Percentiles rank a stretch among this genome's conserved stretches.
phyloP scores from a whole-genome alignment of 2,888 invertebrate species.

The Dicyrtoma fusca region DNA sequence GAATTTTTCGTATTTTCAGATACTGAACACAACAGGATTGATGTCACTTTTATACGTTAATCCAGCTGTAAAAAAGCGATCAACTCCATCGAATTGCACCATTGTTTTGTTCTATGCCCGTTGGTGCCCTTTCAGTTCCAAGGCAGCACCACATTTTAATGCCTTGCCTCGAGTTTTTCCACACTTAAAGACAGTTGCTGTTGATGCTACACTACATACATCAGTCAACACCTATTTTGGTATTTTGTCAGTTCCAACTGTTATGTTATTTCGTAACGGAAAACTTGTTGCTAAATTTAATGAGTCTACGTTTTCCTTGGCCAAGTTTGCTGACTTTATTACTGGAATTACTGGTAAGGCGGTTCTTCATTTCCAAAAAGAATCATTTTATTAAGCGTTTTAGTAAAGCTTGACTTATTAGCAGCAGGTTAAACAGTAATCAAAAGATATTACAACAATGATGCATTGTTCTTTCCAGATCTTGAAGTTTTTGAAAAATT shows the following conservation, averaged over 20 bases:
- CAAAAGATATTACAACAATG: neutral
- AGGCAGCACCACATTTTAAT: slow-evolving; percentile 88
- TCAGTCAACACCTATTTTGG: slow-evolving; percentile 84
- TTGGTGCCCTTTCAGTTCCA: slow-evolving; percentile 87
- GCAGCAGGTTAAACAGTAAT: neutral
- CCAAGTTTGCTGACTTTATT: slow-evolving; percentile 77
- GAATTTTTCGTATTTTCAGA: too few species aligned
- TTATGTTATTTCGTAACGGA: slow-evolving; percentile 84
- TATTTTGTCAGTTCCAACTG: slow-evolving; percentile 84
- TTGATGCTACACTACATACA: slow-evolving; percentile 65
- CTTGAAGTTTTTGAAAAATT: slow-evolving; percentile 66
- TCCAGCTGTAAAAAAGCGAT: slow-evolving; percentile 69
- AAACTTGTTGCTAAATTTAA: slow-evolving; percentile 82
- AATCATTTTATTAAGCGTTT: too few species aligned
- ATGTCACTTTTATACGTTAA: slow-evolving; percentile 69
- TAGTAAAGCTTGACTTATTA: too few species aligned
- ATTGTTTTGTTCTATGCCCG: slow-evolving; percentile 82
- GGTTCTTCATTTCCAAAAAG: too few species aligned
- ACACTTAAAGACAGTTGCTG: slow-evolving; percentile 81
- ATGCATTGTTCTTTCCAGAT: slow-evolving; percentile 59
- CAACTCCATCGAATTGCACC: slow-evolving; percentile 68
- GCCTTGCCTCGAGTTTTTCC: slow-evolving; percentile 86
- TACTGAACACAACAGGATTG: slow-evolving; percentile 71
- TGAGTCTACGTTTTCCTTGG: slow-evolving; percentile 77
- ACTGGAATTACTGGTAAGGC: slow-evolving; percentile 69